Percentiles rank a stretch among this genome's conserved stretches.
phyloP scores from a whole-genome alignment of 2,113 vertebrate species.

The Myrmecophaga tridactyla region DNA sequence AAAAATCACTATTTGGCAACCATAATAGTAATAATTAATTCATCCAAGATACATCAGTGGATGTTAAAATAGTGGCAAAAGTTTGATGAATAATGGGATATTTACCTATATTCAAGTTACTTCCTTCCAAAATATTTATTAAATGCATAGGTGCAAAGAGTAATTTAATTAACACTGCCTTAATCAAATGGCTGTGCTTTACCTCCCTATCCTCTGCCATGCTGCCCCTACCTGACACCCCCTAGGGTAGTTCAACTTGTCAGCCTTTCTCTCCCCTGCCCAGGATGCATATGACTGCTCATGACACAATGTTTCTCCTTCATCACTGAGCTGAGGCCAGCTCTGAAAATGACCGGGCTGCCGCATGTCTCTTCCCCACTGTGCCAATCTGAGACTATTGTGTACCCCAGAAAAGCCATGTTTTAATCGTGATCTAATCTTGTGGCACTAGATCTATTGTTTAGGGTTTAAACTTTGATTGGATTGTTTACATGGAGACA shows the following conservation, averaged over 20 bases:
- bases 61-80: neutral
- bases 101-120: neutral
- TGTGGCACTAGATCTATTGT: too few species aligned
- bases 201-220: neutral
- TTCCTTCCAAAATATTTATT: neutral
- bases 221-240: neutral
- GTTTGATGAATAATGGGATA: neutral
- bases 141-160: neutral
- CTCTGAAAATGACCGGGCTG: neutral
- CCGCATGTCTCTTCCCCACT: neutral
- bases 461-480: too few species aligned
- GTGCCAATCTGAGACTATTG: too few species aligned
- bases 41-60: neutral
- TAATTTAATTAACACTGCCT: neutral
- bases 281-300: neutral
- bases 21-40: neutral
- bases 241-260: neutral
- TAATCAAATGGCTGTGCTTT: neutral
- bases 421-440: too few species aligned
- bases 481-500: too few species aligned
- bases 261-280: neutral
- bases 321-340: neutral
- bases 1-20: neutral
- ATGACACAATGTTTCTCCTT: neutral
- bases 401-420: too few species aligned